These are phyloP conservation scores for Corythucha ciliata DNA, from an alignment of 2,888 invertebrate genomes.

Conservation along the genomic window DNA sequence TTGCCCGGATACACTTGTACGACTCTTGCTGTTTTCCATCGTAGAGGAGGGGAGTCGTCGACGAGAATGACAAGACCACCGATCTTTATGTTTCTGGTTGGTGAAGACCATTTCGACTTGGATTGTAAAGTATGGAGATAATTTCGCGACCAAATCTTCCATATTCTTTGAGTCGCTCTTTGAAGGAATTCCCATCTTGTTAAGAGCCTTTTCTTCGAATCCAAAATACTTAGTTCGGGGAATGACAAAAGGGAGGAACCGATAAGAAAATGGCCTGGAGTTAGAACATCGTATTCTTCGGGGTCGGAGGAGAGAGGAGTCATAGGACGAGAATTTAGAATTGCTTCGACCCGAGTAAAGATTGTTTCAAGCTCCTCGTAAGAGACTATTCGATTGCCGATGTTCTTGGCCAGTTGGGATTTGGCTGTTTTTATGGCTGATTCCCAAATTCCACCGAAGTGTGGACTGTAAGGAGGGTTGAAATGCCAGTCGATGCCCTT, in stretches of 20 bases:
- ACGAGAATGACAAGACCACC: conserved; percentile 20
- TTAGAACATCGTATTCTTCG: conserved; percentile 32
- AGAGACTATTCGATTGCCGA: conserved; percentile 26
- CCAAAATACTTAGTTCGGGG: conserved; percentile 33
- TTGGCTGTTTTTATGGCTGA: conserved; percentile 38
- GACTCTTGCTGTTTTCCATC: conserved; percentile 9
- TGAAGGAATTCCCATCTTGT: conserved; percentile 31
- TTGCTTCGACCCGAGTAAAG: conserved; percentile 35
- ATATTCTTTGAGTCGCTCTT: conserved; percentile 29
- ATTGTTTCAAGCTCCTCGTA: conserved; percentile 37
- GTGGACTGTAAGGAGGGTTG: conserved; percentile 34
- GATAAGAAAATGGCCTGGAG: conserved; percentile 39
- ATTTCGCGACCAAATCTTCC: conserved; percentile 31
- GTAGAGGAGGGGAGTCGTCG: conserved; percentile 14
- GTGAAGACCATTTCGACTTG: conserved; percentile 22
- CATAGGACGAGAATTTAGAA: conserved; percentile 37
- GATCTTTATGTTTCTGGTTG: conserved; percentile 13
- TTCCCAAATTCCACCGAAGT: conserved; percentile 39
- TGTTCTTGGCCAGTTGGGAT: conserved; percentile 30
- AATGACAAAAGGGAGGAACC: conserved; percentile 31
- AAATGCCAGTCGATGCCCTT: conserved; percentile 24
- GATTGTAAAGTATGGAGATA: conserved; percentile 24
- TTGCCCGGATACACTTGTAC: neutral
- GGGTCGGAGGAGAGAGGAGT: conserved; percentile 34
- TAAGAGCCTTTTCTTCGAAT: conserved; percentile 27